Evolutionary conservation across 2,113 vertebrate genomes (phyloP), one percentile per base, ranked within the genome.

Genomic region (Grantiella picta): DNA sequence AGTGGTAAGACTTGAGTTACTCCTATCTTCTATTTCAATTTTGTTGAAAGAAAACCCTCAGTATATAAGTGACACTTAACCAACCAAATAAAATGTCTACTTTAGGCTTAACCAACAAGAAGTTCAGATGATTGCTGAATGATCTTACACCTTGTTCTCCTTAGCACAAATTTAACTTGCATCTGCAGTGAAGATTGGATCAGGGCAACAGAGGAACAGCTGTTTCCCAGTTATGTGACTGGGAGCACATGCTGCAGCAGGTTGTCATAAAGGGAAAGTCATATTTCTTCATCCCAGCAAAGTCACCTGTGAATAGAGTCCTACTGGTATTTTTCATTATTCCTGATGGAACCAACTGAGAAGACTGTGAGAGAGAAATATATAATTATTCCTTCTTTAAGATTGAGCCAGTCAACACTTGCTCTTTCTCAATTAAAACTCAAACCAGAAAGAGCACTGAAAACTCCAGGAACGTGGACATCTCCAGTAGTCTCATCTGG

Each of bases 231-330:
- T 7, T 31, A 18, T 42, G 22, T 36, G 61, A 20, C 28, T 23
- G 33, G n/a, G 38, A 89, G 38, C 35, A 45, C 3, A 11, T 12
- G 12, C 31, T 64, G 33, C 1, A 4, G 38, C 44, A 36, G 7
- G 12, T 16, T 20, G 29, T 29, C 27, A 2, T 27, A 78, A 59
- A 0, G 0, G 24, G 20, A 76, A 63, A 5, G 0, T 2, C 54
- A 3, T 42, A 24, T 52, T 92, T 50, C 63, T 11, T 72, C 27
- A 63, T 80, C 40, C 27, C 44, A 35, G 20, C 35, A 52, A 72
- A 5, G 72, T 80, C 53, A 76, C n/a, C 61, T 35, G 5, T 40
- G 10, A 61, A 53, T 52, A 40, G 24, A 53, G 28, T 22, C 40
- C 11, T 23, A 57, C 12, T 27, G 49, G 11, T 44, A 53, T 65